Conservation (phyloP, 2,113 vertebrate species). For the Coryphaenoides rupestris region DNA sequence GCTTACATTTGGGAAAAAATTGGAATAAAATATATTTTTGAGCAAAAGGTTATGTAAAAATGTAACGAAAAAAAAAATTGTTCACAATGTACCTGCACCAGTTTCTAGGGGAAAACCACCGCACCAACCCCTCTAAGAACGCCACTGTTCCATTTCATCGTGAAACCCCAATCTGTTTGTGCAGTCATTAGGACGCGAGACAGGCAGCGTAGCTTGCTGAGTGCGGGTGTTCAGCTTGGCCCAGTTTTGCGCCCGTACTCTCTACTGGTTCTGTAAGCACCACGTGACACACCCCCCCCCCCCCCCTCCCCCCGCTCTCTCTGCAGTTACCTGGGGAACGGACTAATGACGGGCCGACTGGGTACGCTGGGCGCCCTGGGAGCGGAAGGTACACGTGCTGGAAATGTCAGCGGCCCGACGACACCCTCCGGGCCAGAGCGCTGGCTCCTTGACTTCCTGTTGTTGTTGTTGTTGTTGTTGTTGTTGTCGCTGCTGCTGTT, state of each 20-base stretch:
- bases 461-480: too few species aligned
- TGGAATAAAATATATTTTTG: too few species aligned
- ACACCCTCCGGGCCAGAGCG: too few species aligned
- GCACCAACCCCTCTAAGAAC: too few species aligned
- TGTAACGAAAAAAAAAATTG: too few species aligned
- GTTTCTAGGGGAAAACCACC: too few species aligned
- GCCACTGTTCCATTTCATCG: not conserved
- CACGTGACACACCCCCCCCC: conserved; percentile 7
- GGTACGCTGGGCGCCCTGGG: conserved; percentile 82
- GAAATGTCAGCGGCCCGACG: not conserved
- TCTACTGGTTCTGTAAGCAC: conserved; percentile 15
- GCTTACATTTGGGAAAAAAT: too few species aligned
- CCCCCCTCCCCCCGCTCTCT: too few species aligned
- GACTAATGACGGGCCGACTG: conserved; percentile 89
- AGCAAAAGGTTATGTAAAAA: too few species aligned
- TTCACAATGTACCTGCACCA: too few species aligned
- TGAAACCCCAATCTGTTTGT: conserved; percentile 1
- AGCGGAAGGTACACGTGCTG: conserved; percentile 75
- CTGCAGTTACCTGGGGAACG: conserved; percentile 90
- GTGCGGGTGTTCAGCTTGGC: conserved; percentile 16
- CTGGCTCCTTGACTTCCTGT: not conserved
- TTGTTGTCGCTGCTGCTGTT: too few species aligned
- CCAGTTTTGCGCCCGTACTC: conserved; percentile 7
- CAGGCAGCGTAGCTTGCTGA: not conserved
- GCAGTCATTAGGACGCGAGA: not conserved